Conservation (phyloP, 2,888 invertebrate species). For the Apamea epomidion region DNA sequence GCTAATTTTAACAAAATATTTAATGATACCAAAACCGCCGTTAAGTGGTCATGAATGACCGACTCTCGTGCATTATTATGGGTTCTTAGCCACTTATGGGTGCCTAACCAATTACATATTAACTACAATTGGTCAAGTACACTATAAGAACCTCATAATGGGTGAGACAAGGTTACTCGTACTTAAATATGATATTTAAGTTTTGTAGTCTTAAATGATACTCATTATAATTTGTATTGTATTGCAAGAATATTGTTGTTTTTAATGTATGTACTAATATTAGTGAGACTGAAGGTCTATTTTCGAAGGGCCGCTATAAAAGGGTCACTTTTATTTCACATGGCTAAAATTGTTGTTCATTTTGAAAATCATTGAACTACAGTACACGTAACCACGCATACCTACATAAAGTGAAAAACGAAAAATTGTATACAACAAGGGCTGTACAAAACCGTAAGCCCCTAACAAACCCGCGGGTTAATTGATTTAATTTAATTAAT, state of each 20-base stretch:
- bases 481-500: too few species aligned
- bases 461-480: background rate
- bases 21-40: conserved; percentile 34
- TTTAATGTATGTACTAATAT: background rate
- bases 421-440: background rate
- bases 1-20: conserved; percentile 15
- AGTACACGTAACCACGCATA: background rate
- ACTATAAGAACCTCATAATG: conserved; percentile 39
- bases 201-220: conserved; percentile 24
- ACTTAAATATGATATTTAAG: conserved; percentile 23
- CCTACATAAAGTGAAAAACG: background rate
- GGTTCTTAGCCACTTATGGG: conserved; percentile 51
- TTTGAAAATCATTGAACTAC: background rate
- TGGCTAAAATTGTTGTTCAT: background rate
- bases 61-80: conserved; percentile 43
- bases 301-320: background rate
- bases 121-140: conserved; percentile 52
- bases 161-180: conserved; percentile 45
- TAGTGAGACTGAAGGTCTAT: background rate
- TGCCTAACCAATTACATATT: conserved; percentile 47
- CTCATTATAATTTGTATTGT: conserved; percentile 14
- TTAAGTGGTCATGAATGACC: conserved; percentile 26
- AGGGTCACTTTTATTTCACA: background rate
- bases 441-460: background rate
- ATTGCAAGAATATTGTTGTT: conserved; percentile 4